phyloP scores from a whole-genome alignment of 1,140 invertebrate genomes.

The Solen grandis region DNA sequence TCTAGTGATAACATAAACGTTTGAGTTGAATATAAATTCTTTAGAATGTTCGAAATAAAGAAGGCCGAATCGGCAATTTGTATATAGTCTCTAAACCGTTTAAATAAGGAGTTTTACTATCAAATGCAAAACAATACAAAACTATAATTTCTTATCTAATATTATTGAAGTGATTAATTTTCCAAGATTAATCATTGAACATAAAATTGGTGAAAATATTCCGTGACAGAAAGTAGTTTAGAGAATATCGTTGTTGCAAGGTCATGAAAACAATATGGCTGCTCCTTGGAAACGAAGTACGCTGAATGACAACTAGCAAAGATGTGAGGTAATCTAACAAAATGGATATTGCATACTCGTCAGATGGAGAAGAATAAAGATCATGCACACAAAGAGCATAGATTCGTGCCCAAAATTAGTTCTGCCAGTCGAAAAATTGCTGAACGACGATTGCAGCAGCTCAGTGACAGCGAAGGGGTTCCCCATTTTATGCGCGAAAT shows the following conservation, averaged over 20 bases:
- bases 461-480: constrained; percentile 58
- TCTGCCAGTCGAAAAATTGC: constrained; percentile 71
- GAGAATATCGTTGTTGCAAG: not conserved
- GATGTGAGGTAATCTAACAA: constrained; percentile 41
- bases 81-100: no score
- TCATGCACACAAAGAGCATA: constrained; percentile 60
- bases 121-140: no score
- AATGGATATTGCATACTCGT: constrained; percentile 55
- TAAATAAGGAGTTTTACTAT: no score
- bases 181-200: no score
- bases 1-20: no score
- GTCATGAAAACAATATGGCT: constrained; percentile 68
- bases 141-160: no score
- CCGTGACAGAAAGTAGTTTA: no score
- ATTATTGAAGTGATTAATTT: no score
- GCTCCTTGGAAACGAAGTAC: constrained; percentile 67
- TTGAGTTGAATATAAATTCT: no score
- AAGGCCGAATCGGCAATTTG: no score
- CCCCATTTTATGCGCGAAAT: constrained; percentile 73
- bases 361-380: constrained; percentile 71
- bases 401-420: constrained; percentile 72
- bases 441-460: constrained; percentile 54
- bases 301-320: constrained; percentile 41
- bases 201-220: no score
- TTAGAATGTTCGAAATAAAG: no score